phyloP scores from a whole-genome alignment of 2,888 invertebrate genomes.

The Drosophila eohydei region DNA sequence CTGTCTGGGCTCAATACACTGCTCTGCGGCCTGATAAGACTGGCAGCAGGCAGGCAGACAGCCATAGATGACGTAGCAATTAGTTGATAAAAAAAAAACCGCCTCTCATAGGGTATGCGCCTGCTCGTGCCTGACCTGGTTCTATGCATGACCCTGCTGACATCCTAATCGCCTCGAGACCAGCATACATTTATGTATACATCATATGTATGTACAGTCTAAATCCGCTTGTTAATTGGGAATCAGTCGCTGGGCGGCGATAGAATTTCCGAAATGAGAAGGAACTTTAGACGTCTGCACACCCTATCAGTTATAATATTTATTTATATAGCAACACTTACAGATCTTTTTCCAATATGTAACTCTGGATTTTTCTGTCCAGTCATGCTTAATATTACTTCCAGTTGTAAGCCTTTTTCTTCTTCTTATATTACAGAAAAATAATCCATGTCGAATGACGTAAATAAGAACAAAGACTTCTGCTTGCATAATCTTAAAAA shows the following conservation, averaged over 20 bases:
- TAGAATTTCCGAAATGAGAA: constrained; percentile 4
- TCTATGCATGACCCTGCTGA: constrained; percentile 44
- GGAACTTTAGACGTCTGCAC: constrained; percentile 6
- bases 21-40: constrained; percentile 28
- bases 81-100: background rate
- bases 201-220: background rate
- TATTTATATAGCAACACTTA: background rate
- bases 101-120: background rate
- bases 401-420: background rate
- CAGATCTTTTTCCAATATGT: background rate
- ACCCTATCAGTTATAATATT: constrained; percentile 4
- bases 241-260: constrained; percentile 7
- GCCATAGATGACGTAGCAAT: background rate
- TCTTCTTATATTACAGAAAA: background rate
- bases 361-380: constrained; percentile 4
- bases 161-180: constrained; percentile 43
- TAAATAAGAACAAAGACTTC: constrained; percentile 20
- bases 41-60: background rate
- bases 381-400: constrained; percentile 27
- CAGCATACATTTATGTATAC: background rate
- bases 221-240: constrained; percentile 17
- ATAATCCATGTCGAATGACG: constrained; percentile 31
- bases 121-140: constrained; percentile 8
- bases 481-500: background rate
- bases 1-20: background rate